Percentiles rank a stretch among this genome's conserved stretches.
Conservation (phyloP, 1,140 invertebrate genomes). For the Bombus sibiricus region DNA sequence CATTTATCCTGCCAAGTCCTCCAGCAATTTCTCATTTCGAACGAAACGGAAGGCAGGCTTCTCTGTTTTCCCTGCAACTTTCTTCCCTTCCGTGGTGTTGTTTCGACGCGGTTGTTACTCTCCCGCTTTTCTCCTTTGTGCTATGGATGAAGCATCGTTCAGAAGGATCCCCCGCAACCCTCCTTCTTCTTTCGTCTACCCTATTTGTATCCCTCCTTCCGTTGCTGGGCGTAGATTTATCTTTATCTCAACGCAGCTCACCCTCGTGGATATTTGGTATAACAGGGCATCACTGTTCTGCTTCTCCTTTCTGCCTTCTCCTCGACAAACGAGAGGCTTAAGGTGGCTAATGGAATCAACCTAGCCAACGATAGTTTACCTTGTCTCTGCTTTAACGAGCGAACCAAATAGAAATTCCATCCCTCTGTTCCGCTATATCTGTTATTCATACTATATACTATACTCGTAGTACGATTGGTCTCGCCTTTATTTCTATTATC, state of each 20-base stretch:
- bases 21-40: constrained; percentile 46
- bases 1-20: constrained; percentile 22
- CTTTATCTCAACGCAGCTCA: neutral
- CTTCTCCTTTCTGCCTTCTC: constrained; percentile 49
- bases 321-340: constrained; percentile 63
- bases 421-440: neutral
- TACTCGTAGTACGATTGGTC: no score
- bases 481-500: no score
- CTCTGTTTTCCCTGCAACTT: constrained; percentile 37
- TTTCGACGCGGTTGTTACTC: constrained; percentile 53
- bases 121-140: constrained; percentile 13
- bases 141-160: constrained; percentile 45
- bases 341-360: constrained; percentile 75
- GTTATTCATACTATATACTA: neutral
- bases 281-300: constrained; percentile 67
- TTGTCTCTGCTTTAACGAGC: constrained; percentile 69
- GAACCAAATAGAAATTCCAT: constrained; percentile 71
- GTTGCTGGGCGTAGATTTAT: constrained; percentile 9
- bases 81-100: constrained; percentile 31
- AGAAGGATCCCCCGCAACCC: constrained; percentile 17
- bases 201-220: constrained; percentile 1
- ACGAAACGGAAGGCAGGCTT: constrained; percentile 12
- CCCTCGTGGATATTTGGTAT: constrained; percentile 65
- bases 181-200: neutral
- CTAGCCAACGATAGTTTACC: constrained; percentile 69